phyloP scores from a whole-genome alignment of 2,113 vertebrate species.

The Xyrauchen texanus region DNA sequence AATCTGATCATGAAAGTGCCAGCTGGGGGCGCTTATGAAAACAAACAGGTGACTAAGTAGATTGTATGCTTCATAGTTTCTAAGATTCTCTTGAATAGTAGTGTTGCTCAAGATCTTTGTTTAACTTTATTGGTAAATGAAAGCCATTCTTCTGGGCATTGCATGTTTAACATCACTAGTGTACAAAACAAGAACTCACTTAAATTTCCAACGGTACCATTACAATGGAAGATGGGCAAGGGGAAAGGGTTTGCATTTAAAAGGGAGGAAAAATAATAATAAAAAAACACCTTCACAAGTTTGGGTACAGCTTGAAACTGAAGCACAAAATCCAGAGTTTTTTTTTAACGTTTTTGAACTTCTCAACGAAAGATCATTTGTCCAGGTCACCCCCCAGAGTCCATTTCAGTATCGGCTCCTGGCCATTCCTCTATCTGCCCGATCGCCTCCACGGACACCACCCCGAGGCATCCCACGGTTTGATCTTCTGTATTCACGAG shows the following conservation, averaged over 20 bases:
- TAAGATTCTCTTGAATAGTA: conserved; percentile 59
- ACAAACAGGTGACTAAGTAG: conserved; percentile 4
- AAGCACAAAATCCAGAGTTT: conserved; percentile 60
- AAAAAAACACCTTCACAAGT: conserved; percentile 59
- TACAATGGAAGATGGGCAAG: conserved; percentile 63
- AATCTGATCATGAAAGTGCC: conserved; percentile 26
- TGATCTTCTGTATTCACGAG: conserved; percentile 95
- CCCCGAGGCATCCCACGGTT: conserved; percentile 92
- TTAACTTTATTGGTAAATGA: conserved; percentile 80
- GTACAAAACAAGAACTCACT: conserved; percentile 75
- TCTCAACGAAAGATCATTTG: conserved; percentile 61
- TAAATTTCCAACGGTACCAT: conserved; percentile 68
- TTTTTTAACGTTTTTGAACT: conserved; percentile 11
- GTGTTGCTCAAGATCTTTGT: conserved; percentile 65
- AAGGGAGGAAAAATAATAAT: conserved; percentile 29
- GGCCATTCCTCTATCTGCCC: conserved; percentile 94
- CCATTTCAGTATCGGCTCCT: conserved; percentile 94
- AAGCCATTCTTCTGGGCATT: conserved; percentile 73
- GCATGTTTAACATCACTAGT: conserved; percentile 72
- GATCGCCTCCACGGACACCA: conserved; percentile 86
- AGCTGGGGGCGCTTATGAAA: conserved; percentile 31
- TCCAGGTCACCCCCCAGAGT: conserved; percentile 57
- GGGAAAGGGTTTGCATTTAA: conserved; percentile 62
- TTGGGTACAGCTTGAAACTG: conserved; percentile 65
- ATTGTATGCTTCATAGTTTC: conserved; percentile 14